Evolutionary conservation across 2,888 invertebrate genomes (phyloP), one percentile per base, ranked within the genome.

Genomic region (Alitta virens): DNA sequence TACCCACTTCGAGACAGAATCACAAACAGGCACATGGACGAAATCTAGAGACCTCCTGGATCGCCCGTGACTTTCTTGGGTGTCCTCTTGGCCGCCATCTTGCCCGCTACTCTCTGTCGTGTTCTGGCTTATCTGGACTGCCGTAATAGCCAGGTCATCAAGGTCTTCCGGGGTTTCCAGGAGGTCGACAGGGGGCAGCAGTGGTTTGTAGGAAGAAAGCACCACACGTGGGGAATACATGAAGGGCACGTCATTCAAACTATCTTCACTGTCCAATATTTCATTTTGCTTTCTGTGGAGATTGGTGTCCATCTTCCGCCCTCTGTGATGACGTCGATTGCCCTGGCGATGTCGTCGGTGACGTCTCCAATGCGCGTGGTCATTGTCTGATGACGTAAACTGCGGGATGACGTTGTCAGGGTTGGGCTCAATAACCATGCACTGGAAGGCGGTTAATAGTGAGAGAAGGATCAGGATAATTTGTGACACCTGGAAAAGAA

Each of bases 1-100:
- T 68, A 67, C 23, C 63, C 70, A 16, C 65, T 55, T 54, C 65
- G 62, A 18, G 56, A 42, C 25, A 70, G 72, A 52, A 69, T 62
- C 0, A 72, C 74, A 24, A 72, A 73, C 56, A 71, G 72, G 3
- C 14, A 53, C 42, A 21, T 59, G 51, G n/a, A 59, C 38, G 18
- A 27, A 40, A 40, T 58, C 43, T 16, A 52, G 23, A 16, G 56
- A 14, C 43, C 46, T 46, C n/a, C n/a, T 46, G n/a, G 5, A 5
- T 46, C 46, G 5, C 7, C 18, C n/a, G 3, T n/a, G 5, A n/a
- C 7, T n/a, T 12, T 12, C 33, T 33, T 33, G 33, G 33, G 33
- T 33, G 12, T 33, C 7, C 12, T 12, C 33, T 33, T 33, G 33
- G 33, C 33, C 12, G 33, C 12, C 7, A 12, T 33, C 33, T 33